Conservation (phyloP, 1,140 invertebrate genomes). For the Globodera ellingtonae region DNA sequence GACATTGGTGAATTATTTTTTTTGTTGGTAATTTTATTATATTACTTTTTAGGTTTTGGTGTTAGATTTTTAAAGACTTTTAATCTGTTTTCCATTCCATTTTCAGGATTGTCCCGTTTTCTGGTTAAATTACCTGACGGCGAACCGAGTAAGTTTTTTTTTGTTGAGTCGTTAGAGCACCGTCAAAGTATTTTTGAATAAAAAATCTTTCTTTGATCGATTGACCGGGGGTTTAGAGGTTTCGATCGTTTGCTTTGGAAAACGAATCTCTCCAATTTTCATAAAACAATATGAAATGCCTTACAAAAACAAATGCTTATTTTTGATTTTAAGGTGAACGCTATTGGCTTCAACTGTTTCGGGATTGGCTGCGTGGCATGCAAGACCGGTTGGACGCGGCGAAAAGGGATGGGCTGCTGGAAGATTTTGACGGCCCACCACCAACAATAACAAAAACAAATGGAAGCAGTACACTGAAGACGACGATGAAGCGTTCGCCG, state of each 20-base stretch:
- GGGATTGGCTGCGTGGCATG: slow-evolving; percentile 17
- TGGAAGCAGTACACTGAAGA: neutral
- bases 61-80: too few relatives aligned
- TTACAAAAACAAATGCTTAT: neutral
- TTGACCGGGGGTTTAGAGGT: slow-evolving; percentile 42
- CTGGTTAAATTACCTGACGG: slow-evolving; percentile 57
- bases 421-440: neutral
- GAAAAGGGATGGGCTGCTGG: neutral
- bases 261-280: slow-evolving; percentile 45
- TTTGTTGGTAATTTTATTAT: neutral
- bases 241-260: too few relatives aligned
- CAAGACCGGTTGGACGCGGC: slow-evolving; percentile 2
- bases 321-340: slow-evolving; percentile 15
- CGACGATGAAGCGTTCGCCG: neutral
- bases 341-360: slow-evolving; percentile 21
- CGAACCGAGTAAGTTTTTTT: slow-evolving; percentile 29
- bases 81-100: neutral
- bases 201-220: slow-evolving; percentile 58
- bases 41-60: neutral
- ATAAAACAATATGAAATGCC: neutral
- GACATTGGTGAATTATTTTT: slow-evolving; percentile 74
- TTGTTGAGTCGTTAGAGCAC: neutral
- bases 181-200: too few relatives aligned
- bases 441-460: neutral
- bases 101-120: slow-evolving; percentile 57